Evolutionary conservation across 2,113 vertebrate genomes (phyloP).

Genomic region (Motacilla tschutschensis): DNA sequence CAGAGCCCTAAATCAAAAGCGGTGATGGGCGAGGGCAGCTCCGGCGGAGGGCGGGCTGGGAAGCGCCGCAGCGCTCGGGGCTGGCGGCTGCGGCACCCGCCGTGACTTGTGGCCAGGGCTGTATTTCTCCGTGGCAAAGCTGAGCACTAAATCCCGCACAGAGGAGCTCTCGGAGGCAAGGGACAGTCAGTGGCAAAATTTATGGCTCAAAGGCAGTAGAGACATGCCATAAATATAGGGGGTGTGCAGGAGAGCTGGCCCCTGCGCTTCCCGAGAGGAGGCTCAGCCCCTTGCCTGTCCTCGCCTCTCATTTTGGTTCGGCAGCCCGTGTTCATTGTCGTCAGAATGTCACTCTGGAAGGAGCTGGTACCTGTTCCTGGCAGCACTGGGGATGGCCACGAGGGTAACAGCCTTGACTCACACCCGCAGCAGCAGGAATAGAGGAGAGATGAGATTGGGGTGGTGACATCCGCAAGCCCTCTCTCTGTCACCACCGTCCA

Average conservation of each 20-base stretch:
- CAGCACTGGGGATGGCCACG: fast-evolving
- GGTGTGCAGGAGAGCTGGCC: neutral
- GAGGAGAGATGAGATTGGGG: neutral
- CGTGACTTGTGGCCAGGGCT: neutral
- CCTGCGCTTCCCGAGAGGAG: fast-evolving
- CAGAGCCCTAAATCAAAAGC: neutral
- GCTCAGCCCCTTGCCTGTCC: neutral
- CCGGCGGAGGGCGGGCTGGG: neutral
- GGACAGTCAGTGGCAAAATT: neutral
- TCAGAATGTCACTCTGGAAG: neutral
- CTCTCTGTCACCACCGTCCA: neutral
- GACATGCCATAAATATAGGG: neutral
- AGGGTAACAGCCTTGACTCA: neutral
- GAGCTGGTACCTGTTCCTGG: neutral
- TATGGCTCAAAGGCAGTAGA: neutral
- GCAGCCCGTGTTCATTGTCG: neutral
- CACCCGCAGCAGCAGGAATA: neutral
- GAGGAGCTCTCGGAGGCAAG: neutral
- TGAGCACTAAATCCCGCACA: constrained; percentile 1
- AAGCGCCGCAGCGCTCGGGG: neutral
- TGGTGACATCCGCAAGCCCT: neutral
- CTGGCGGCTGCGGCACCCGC: neutral
- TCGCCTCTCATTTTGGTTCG: neutral
- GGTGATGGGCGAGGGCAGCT: neutral
- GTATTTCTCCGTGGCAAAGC: neutral